Evolutionary conservation across 2,888 invertebrate species (phyloP).

Genomic region (Caprella mutica): DNA sequence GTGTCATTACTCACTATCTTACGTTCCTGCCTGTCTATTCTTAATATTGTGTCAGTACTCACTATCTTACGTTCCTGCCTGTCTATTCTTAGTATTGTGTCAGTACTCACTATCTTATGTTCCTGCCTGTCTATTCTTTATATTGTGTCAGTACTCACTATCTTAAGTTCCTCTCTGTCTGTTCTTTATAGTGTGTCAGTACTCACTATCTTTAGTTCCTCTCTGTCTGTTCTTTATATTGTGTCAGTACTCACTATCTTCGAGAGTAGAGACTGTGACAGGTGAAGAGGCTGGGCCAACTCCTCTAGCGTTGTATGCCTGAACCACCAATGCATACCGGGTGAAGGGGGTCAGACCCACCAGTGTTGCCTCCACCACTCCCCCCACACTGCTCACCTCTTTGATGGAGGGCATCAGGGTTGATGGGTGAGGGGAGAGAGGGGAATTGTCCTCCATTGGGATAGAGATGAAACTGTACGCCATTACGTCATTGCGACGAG

Average conservation of each 20-base stretch:
- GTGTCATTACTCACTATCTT: too few relatives aligned
- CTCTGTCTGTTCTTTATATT: too few relatives aligned
- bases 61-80: too few relatives aligned
- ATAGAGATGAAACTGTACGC: not conserved
- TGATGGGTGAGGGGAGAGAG: not conserved
- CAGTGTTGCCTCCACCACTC: conserved; percentile 22
- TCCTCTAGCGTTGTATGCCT: conserved; percentile 28
- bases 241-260: conserved; percentile 31
- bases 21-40: too few relatives aligned
- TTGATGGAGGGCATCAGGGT: not conserved
- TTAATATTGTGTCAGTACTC: too few relatives aligned
- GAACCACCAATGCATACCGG: conserved; percentile 27
- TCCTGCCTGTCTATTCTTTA: too few relatives aligned
- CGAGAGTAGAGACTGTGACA: conserved; percentile 23
- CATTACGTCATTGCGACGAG: not conserved
- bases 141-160: too few relatives aligned
- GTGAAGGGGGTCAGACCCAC: conserved; percentile 22
- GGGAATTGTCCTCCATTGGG: not conserved
- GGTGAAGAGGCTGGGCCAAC: conserved; percentile 28
- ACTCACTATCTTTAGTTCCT: too few relatives aligned
- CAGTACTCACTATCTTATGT: too few relatives aligned
- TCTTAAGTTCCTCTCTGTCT: too few relatives aligned
- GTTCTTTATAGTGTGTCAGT: too few relatives aligned
- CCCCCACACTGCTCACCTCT: conserved; percentile 16
- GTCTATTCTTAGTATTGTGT: too few relatives aligned